Evolutionary conservation across 2,888 invertebrate species (phyloP).

Genomic region (Dicyrtoma fusca): DNA sequence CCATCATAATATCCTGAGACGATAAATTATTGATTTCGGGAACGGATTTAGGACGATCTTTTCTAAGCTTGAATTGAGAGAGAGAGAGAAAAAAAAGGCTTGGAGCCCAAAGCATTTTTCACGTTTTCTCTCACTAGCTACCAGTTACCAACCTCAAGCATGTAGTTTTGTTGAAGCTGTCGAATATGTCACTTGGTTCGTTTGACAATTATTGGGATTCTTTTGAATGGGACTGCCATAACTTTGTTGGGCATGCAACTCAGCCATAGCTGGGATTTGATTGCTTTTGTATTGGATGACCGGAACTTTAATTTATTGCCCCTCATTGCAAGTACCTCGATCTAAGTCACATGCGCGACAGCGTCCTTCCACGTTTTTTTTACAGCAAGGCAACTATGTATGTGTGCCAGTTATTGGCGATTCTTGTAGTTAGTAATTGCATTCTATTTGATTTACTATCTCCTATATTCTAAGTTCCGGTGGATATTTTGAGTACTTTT

Average conservation of each 20-base stretch:
- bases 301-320: conserved; percentile 16
- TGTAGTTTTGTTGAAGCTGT: conserved; percentile 10
- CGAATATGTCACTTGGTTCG: background rate
- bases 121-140: too few species aligned
- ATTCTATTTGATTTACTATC: conserved; percentile 20
- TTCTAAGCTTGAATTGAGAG: too few species aligned
- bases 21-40: too few species aligned
- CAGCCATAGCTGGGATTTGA: background rate
- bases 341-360: conserved; percentile 8
- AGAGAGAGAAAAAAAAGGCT: background rate
- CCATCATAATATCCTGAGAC: too few species aligned
- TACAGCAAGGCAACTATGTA: too few species aligned
- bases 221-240: background rate
- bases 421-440: background rate
- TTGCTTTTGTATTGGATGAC: conserved; percentile 17
- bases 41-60: too few species aligned
- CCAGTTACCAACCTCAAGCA: background rate
- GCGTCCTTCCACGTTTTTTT: background rate
- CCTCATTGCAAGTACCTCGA: background rate
- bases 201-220: conserved; percentile 15
- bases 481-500: background rate
- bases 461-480: background rate
- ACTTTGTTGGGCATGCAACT: conserved; percentile 12
- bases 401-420: background rate
- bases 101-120: background rate